phyloP scores from a whole-genome alignment of 64 coral and sea anemone species.

The Porites australiensis region DNA sequence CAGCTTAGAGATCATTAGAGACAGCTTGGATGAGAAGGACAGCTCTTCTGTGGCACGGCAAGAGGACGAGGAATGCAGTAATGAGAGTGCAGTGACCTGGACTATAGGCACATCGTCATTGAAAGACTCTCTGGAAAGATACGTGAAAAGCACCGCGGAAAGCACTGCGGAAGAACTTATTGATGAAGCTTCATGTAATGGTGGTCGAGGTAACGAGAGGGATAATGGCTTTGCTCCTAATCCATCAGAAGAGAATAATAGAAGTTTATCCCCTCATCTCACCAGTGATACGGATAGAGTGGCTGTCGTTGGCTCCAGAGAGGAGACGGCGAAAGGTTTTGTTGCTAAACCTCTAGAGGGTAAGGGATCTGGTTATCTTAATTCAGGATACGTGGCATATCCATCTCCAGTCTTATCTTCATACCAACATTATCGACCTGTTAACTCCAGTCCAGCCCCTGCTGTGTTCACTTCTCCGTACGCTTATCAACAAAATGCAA shows the following conservation, averaged over 20 bases:
- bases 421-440: not conserved
- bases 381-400: not conserved
- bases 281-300: not conserved
- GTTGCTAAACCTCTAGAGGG: not conserved
- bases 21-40: conserved; percentile 67
- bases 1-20: conserved; percentile 67
- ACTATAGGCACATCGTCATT: not conserved
- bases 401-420: not conserved
- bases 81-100: not conserved
- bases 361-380: not conserved
- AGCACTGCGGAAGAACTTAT: not conserved
- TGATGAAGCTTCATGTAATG: not conserved
- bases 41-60: not conserved
- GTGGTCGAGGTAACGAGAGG: not conserved
- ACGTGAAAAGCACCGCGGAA: not conserved
- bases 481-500: not conserved
- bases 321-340: not conserved
- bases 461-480: not conserved
- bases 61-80: not conserved
- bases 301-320: not conserved
- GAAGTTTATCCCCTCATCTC: not conserved
- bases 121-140: conserved; percentile 32
- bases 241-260: not conserved
- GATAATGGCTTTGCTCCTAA: not conserved
- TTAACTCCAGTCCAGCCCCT: not conserved